Base-by-base conservation (phyloP, 2,888 invertebrate genomes). In the Proisotoma minuta region DNA sequence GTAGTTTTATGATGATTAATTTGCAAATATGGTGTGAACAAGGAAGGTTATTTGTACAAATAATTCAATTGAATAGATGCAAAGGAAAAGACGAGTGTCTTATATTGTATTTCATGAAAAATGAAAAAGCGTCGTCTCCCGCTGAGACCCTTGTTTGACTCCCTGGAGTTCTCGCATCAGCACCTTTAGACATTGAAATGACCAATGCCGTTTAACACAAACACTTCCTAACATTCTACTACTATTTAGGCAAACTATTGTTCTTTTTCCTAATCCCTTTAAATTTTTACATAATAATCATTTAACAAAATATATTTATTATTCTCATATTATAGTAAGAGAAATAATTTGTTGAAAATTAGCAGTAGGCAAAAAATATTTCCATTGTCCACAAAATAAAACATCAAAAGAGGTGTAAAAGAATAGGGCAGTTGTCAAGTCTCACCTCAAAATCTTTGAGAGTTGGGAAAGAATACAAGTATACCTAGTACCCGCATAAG, bases 131-230 rank as follows among this genome's bases (percentile, higher is more conserved):
- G 57, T 58, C 12, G 60, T 29, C 61, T 63, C 72, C 70, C 59
- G 69, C 72, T 72, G 72, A 39, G 70, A 67, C 60, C 63, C 69
- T 66, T 68, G 59, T 70, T 68, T 61, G 72, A 68, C 72, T 70
- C 72, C 72, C 72, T 60, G 67, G 66, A 66, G 72, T 57, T 63
- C 60, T 54, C 57, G 66, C 62, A 66, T 72, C 72, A 72, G 63
- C 70, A 72, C 72, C 70, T 69, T 56, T 61, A 56, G 60, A 62
- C 70, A 70, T 65, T 62, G 65, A 67, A 65, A 68, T 68, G 66
- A 68, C 68, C 68, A 71, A 68, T 68, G 61, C 57, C 54, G 56
- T 54, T n/a, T 12, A 26, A 51, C 43, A 60, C 54, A 2, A 47
- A 60, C 53, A 60, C 23, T 43, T 12, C 5, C 43, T 43, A 15